phyloP scores from a whole-genome alignment of 2,797 vertebrate genomes.

The Amblyraja radiata region DNA sequence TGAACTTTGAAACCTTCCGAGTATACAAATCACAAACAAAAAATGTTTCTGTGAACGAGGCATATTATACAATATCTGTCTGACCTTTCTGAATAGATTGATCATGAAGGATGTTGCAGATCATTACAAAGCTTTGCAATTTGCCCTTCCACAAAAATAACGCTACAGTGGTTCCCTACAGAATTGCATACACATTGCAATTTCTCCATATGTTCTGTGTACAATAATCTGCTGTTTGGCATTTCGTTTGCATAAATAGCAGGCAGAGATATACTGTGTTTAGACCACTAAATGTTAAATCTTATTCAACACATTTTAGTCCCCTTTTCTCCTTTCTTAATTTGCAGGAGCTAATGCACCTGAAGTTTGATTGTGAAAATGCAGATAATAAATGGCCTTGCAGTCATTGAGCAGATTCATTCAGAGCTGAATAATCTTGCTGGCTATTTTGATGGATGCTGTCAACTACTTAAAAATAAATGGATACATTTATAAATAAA shows the following conservation, averaged over 20 bases:
- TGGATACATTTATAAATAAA: not conserved
- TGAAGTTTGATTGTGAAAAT: not conserved
- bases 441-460: too few relatives aligned
- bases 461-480: too few relatives aligned
- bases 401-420: not conserved
- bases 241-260: conserved; percentile 19
- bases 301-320: conserved; percentile 14
- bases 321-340: not conserved
- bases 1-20: conserved; percentile 9
- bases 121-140: conserved; percentile 37
- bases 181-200: not conserved
- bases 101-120: conserved; percentile 32
- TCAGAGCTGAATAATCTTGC: too few relatives aligned
- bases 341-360: not conserved
- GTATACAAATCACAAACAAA: conserved; percentile 29
- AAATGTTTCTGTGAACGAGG: conserved; percentile 3
- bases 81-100: conserved; percentile 33
- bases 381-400: not conserved
- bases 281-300: not conserved
- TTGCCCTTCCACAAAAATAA: conserved; percentile 26
- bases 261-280: conserved; percentile 6
- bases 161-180: conserved; percentile 16
- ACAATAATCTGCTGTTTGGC: not conserved
- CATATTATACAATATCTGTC: conserved; percentile 23
- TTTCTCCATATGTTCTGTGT: not conserved